These are phyloP conservation scores for Ranitomeya variabilis DNA, from an alignment of 2,113 vertebrate genomes.

Conservation along the genomic window DNA sequence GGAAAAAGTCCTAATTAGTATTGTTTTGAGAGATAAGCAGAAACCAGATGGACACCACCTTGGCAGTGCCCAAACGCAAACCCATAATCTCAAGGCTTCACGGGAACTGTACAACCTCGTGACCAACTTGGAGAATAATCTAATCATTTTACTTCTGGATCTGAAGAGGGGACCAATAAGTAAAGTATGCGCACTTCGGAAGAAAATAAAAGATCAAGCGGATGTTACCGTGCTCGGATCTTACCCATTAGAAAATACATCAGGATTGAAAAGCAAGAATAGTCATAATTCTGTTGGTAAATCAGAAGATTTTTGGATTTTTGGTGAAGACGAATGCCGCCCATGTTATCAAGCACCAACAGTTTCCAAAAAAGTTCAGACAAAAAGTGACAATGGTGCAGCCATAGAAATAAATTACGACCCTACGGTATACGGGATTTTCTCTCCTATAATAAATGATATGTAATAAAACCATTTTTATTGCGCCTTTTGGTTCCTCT, in stretches of 20 bases:
- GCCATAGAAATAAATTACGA: background rate
- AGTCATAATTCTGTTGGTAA: background rate
- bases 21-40: too few relatives aligned
- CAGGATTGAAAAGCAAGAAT: background rate
- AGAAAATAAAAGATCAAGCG: too few relatives aligned
- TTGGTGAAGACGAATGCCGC: background rate
- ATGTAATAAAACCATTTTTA: background rate
- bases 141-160: background rate
- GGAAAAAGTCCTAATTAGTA: too few relatives aligned
- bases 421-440: background rate
- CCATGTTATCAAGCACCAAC: background rate
- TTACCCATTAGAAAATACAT: background rate
- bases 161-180: too few relatives aligned
- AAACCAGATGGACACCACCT: too few relatives aligned
- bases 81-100: too few relatives aligned
- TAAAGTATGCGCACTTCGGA: too few relatives aligned
- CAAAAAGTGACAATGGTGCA: background rate
- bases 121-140: background rate
- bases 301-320: background rate
- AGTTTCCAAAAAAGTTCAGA: background rate
- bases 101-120: background rate
- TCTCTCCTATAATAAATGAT: background rate
- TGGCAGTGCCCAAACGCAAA: too few relatives aligned
- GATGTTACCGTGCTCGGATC: too few relatives aligned
- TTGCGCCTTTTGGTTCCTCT: background rate